phyloP scores from a whole-genome alignment of 2,888 invertebrate species.

The Eupithecia abbreviata region DNA sequence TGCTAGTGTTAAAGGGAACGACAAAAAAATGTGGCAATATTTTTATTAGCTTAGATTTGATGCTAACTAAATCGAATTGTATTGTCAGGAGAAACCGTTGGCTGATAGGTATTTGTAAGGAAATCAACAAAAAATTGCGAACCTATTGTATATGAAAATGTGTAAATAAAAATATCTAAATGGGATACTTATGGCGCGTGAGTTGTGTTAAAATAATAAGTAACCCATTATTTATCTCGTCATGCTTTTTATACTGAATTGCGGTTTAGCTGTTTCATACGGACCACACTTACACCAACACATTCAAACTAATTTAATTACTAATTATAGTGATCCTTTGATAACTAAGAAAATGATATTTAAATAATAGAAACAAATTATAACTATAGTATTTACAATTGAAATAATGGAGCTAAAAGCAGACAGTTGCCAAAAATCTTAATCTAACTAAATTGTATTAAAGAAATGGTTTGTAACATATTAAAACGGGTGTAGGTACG shows the following conservation, averaged over 20 bases:
- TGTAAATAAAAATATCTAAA: background rate
- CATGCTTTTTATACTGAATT: constrained; percentile 36
- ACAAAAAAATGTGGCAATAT: background rate
- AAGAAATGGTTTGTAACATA: background rate
- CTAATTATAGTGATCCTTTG: too few species aligned
- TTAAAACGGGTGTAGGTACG: background rate
- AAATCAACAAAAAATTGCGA: background rate
- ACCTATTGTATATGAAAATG: background rate
- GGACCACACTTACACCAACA: constrained; percentile 8
- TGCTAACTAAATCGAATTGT: background rate
- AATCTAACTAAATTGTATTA: too few species aligned
- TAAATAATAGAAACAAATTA: too few species aligned
- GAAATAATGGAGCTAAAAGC: too few species aligned
- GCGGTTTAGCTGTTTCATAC: constrained; percentile 24
- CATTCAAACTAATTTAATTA: background rate
- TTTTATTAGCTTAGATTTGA: background rate
- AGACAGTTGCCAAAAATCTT: too few species aligned
- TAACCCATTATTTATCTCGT: constrained; percentile 15
- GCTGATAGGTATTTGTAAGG: background rate
- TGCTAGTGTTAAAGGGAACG: background rate
- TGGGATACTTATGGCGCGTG: background rate
- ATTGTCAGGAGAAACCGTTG: background rate
- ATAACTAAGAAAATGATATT: too few species aligned
- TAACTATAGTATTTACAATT: too few species aligned
- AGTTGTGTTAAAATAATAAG: background rate